Conservation (phyloP, 1,140 invertebrate genomes). For the Aphelinus atriplicis region DNA sequence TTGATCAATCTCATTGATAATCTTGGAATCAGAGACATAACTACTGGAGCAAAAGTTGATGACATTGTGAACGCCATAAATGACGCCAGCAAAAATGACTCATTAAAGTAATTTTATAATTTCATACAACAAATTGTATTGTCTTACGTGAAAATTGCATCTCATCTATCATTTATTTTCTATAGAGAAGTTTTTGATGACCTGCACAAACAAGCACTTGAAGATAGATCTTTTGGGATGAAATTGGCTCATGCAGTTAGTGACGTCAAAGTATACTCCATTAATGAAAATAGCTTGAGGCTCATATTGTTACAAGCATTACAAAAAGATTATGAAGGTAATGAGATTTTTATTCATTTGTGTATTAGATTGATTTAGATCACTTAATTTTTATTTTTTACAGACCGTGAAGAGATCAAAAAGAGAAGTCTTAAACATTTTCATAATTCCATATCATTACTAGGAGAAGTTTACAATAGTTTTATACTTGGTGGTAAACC, state of each 20-base stretch:
- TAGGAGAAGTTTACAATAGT: conserved; percentile 41
- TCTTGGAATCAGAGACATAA: neutral
- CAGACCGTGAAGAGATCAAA: conserved; percentile 40
- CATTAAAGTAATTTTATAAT: conserved; percentile 25
- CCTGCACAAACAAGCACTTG: conserved; percentile 39
- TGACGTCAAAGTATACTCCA: conserved; percentile 33
- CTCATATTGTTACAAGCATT: conserved; percentile 24
- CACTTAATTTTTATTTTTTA: conserved; percentile 1
- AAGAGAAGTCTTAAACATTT: conserved; percentile 32
- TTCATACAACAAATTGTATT: no score
- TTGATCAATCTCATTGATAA: conserved; percentile 29
- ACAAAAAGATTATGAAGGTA: conserved; percentile 44
- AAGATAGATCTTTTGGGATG: conserved; percentile 40
- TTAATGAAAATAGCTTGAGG: conserved; percentile 26
- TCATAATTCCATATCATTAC: conserved; percentile 37
- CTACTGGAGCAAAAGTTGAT: neutral
- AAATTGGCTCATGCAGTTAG: conserved; percentile 38
- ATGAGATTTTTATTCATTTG: neutral
- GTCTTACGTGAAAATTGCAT: no score
- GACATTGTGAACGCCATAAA: conserved; percentile 30
- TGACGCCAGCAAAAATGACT: conserved; percentile 15
- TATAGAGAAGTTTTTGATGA: conserved; percentile 36
- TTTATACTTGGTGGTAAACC: conserved; percentile 22
- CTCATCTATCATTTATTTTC: conserved; percentile 9
- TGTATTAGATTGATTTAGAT: no score